A percentile compares a stretch with the other conserved stretches of the same genome.
These are phyloP conservation scores for Drosophila sulfurigaster DNA, from an alignment of 1,140 invertebrate species.

Conservation along the genomic window DNA sequence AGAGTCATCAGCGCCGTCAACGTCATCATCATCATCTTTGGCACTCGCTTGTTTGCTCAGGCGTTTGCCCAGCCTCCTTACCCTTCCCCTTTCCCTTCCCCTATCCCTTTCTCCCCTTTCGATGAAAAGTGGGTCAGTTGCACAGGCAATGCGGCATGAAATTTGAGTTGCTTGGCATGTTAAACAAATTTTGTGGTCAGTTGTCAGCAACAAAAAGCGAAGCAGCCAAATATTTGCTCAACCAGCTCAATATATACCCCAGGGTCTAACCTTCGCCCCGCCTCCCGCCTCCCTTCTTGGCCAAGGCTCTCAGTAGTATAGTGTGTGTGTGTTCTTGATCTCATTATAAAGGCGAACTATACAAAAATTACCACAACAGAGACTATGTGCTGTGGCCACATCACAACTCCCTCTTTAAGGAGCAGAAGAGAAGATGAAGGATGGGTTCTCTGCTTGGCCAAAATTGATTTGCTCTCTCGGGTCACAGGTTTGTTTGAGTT, in stretches of 20 bases:
- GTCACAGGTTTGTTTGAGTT: constrained; percentile 67
- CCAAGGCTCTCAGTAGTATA: constrained; percentile 26
- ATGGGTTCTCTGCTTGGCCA: constrained; percentile 19
- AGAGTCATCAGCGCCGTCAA: constrained; percentile 33
- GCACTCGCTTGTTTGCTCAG: constrained; percentile 41
- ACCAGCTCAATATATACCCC: constrained; percentile 50
- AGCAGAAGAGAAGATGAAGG: too few relatives aligned
- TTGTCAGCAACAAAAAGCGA: constrained; percentile 59
- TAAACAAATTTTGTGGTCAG: constrained; percentile 75
- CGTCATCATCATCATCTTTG: constrained; percentile 29
- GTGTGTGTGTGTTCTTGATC: constrained; percentile 62
- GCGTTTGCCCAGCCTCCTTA: constrained; percentile 16
- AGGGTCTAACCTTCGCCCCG: neutral
- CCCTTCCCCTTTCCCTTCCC: neutral
- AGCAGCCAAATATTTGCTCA: constrained; percentile 73
- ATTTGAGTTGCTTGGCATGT: constrained; percentile 65
- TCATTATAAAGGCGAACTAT: constrained; percentile 71
- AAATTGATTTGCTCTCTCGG: constrained; percentile 71
- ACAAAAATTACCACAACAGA: constrained; percentile 48
- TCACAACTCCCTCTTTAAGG: neutral
- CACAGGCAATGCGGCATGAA: constrained; percentile 76
- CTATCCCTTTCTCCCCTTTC: too few relatives aligned
- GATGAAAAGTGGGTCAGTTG: constrained; percentile 47
- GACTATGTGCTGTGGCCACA: constrained; percentile 1
- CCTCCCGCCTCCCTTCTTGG: neutral